Percentiles rank a stretch among this genome's conserved stretches.
Conservation (phyloP, 2,797 vertebrate genomes). For the Pelochelys cantorii region DNA sequence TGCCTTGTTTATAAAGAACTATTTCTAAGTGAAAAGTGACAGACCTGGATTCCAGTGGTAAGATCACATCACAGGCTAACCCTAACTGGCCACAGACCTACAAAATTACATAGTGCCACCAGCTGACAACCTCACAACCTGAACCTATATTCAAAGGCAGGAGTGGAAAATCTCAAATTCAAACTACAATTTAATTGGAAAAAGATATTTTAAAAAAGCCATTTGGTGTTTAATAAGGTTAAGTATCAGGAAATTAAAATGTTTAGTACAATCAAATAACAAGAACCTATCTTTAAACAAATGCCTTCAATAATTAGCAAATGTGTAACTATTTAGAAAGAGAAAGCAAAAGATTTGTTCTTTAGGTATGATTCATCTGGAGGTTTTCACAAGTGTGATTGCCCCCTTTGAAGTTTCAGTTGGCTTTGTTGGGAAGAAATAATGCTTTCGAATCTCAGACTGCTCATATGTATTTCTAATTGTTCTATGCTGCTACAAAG, state of each 20-base stretch:
- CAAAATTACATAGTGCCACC: not conserved
- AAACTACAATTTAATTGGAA: not conserved
- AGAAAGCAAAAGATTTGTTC: not conserved
- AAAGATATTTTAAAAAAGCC: not conserved
- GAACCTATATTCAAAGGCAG: not conserved
- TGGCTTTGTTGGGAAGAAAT: not conserved
- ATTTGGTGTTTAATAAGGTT: not conserved
- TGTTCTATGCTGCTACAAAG: not conserved
- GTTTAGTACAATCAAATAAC: not conserved
- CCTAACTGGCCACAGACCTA: not conserved
- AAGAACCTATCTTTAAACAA: not conserved
- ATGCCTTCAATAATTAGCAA: not conserved
- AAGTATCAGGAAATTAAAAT: not conserved
- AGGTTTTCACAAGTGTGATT: not conserved
- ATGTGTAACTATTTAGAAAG: not conserved
- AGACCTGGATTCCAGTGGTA: too few species aligned
- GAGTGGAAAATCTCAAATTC: not conserved
- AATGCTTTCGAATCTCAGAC: not conserved
- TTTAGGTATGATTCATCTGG: not conserved
- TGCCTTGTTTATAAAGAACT: too few species aligned
- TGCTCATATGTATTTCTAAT: not conserved
- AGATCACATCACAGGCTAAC: not conserved
- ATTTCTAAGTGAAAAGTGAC: too few species aligned
- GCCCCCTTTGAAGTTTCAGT: not conserved
- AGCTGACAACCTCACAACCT: not conserved